Evolutionary conservation across 2,797 vertebrate genomes (phyloP).

Genomic region (Pipistrellus pipistrellus): DNA sequence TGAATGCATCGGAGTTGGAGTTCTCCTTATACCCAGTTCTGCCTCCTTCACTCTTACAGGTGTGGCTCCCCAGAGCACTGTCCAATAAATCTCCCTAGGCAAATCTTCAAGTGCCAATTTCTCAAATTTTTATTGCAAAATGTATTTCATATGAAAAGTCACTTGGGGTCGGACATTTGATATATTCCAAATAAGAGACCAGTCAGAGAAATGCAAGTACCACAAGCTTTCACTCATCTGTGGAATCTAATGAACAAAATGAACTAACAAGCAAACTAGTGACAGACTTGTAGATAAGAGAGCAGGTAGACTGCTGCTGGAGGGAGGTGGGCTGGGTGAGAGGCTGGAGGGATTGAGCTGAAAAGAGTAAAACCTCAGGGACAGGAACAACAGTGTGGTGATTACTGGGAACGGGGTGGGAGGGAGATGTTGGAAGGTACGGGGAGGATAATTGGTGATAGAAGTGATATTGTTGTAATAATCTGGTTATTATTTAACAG

Average conservation of each 20-base stretch:
- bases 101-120: not conserved
- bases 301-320: not conserved
- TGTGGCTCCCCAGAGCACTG: not conserved
- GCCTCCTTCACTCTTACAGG: not conserved
- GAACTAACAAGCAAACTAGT: not conserved
- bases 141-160: not conserved
- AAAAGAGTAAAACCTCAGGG: not conserved
- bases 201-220: not conserved
- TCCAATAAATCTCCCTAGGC: not conserved
- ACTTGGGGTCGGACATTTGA: not conserved
- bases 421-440: not conserved
- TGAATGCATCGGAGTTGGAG: not conserved
- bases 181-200: not conserved
- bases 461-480: not conserved
- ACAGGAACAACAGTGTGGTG: not conserved
- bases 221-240: not conserved
- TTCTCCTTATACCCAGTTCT: not conserved
- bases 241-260: not conserved
- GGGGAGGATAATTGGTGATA: not conserved
- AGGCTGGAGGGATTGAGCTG: not conserved
- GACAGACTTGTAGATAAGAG: not conserved
- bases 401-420: not conserved
- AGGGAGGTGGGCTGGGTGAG: not conserved
- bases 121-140: conserved; percentile 1
- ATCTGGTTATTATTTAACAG: too few relatives aligned